phyloP scores from a whole-genome alignment of 2,888 invertebrate genomes.

The Parnassius orleans region DNA sequence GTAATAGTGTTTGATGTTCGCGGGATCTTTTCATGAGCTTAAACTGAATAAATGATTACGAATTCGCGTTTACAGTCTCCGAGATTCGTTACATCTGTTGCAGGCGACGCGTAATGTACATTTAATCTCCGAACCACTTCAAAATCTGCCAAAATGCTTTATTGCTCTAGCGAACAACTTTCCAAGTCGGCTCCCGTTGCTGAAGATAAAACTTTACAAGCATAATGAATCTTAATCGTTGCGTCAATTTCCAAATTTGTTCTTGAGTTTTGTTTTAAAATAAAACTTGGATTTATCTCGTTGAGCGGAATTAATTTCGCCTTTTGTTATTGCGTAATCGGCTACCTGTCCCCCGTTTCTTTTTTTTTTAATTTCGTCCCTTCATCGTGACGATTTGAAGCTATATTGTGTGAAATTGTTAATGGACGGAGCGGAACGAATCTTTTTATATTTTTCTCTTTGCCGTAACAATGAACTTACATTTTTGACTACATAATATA shows the following conservation, averaged over 20 bases:
- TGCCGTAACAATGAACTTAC: conserved; percentile 20
- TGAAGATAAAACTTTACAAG: conserved; percentile 76
- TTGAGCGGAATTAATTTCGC: conserved; percentile 64
- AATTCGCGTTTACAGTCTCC: conserved; percentile 20
- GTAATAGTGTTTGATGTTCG: conserved; percentile 29
- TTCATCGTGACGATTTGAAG: conserved; percentile 41
- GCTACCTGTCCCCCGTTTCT: conserved; percentile 56
- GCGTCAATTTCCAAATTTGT: conserved; percentile 74
- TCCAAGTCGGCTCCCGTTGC: conserved; percentile 52
- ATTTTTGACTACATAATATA: conserved; percentile 27
- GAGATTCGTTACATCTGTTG: conserved; percentile 58
- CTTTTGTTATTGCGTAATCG: conserved; percentile 67
- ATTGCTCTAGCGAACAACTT: conserved; percentile 70
- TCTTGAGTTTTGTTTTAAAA: conserved; percentile 70
- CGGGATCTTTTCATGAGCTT: conserved; percentile 16
- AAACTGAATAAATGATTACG: conserved; percentile 25
- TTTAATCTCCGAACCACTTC: conserved; percentile 72
- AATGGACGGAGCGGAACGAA: conserved; percentile 27
- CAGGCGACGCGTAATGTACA: conserved; percentile 67
- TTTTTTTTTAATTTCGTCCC: conserved; percentile 47
- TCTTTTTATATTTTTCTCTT: conserved; percentile 25
- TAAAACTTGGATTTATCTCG: conserved; percentile 70
- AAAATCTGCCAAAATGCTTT: conserved; percentile 79
- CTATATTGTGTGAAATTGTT: conserved; percentile 38
- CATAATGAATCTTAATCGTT: conserved; percentile 78